Percentiles rank a stretch among this genome's conserved stretches.
Evolutionary conservation across 2,888 invertebrate genomes (phyloP).

Genomic region (Caenorhabditis sp.): DNA sequence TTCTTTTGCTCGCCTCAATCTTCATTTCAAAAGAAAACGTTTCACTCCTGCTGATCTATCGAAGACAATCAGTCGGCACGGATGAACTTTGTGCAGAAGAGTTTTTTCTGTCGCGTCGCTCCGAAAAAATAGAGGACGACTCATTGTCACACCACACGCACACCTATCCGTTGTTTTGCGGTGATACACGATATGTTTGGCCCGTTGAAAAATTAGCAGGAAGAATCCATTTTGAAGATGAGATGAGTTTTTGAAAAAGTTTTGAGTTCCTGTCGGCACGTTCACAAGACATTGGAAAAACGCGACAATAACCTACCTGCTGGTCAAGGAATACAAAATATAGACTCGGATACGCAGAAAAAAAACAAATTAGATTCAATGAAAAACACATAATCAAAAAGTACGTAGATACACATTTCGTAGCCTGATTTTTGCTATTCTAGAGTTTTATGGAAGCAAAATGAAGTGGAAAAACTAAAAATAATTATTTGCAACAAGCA

Average conservation of each 20-base stretch:
- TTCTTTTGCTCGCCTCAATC: slow-evolving; percentile 2
- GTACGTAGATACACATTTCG: no score
- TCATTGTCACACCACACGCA: slow-evolving; percentile 5
- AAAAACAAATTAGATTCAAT: no score
- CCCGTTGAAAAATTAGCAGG: slow-evolving; percentile 20
- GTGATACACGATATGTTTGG: slow-evolving; percentile 39
- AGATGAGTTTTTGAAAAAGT: background rate
- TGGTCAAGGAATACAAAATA: no score
- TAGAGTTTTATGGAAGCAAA: no score
- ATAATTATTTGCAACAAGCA: no score
- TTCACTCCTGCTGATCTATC: slow-evolving; percentile 27
- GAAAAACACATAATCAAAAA: no score
- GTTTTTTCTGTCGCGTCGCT: slow-evolving; percentile 1
- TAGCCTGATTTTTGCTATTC: no score
- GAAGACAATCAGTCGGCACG: slow-evolving; percentile 31
- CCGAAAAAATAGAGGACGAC: background rate
- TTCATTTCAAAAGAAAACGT: background rate
- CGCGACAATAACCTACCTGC: no score
- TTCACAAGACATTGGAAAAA: no score
- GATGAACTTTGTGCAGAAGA: slow-evolving; percentile 44
- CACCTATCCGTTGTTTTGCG: background rate
- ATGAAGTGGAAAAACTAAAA: no score
- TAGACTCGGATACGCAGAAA: no score
- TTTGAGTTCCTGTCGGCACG: background rate
- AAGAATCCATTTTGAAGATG: slow-evolving; percentile 2